These are phyloP conservation scores for Esox lucius DNA, from an alignment of 2,797 vertebrate species.

Conservation along the genomic window DNA sequence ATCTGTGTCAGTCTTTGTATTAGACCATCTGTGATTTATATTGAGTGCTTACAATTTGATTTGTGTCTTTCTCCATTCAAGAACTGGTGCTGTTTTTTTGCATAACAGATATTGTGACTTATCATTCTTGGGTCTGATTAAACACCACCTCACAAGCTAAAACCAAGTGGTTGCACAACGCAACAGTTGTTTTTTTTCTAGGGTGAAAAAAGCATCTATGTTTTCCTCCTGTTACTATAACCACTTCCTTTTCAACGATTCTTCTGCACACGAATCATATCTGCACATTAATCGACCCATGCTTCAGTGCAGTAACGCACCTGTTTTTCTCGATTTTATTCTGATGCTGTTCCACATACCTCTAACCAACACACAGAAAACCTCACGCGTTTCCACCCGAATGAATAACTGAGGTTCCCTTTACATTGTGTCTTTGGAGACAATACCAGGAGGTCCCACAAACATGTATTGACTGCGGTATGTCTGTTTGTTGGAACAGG, in stretches of 20 bases:
- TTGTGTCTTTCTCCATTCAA: background rate
- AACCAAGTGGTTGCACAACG: constrained; percentile 28
- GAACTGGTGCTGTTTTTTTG: background rate
- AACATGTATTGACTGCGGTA: background rate
- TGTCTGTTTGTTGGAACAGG: background rate
- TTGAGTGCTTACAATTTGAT: constrained; percentile 7
- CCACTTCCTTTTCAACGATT: constrained; percentile 49
- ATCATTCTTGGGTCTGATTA: constrained; percentile 9
- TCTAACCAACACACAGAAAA: constrained; percentile 37
- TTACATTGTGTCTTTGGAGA: background rate
- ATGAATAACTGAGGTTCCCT: constrained; percentile 5
- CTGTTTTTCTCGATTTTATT: constrained; percentile 25
- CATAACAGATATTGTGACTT: constrained; percentile 6
- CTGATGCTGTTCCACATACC: constrained; percentile 28
- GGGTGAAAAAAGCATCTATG: constrained; percentile 45
- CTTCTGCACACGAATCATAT: constrained; percentile 21
- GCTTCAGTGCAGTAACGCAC: background rate
- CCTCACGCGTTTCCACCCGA: constrained; percentile 25
- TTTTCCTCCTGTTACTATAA: constrained; percentile 56
- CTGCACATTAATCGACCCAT: constrained; percentile 15
- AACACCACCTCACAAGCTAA: constrained; percentile 10
- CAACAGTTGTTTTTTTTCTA: constrained; percentile 44
- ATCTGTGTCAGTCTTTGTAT: constrained; percentile 6
- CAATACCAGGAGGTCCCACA: background rate
- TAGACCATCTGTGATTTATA: constrained; percentile 27